Evolutionary conservation across 2,797 vertebrate species (phyloP).

Genomic region (Yasuhikotakia modesta): DNA sequence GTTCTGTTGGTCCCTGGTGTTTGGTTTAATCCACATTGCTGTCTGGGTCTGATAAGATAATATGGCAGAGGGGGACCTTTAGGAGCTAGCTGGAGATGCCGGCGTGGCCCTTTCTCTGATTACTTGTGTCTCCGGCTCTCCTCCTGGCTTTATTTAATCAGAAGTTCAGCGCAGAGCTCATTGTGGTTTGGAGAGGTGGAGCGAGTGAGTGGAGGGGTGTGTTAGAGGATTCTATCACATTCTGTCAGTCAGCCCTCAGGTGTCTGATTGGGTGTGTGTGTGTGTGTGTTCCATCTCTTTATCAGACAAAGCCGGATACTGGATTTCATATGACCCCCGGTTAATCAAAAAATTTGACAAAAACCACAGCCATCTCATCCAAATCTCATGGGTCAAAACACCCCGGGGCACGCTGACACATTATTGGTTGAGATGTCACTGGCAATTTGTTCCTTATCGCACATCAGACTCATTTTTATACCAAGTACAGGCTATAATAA

Average conservation of each 20-base stretch:
- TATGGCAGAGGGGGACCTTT: constrained; percentile 52
- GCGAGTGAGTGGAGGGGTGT: background rate
- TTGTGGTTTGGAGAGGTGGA: constrained; percentile 30
- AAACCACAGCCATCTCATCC: constrained; percentile 11
- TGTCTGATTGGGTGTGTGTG: constrained; percentile 22
- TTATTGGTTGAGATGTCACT: constrained; percentile 27
- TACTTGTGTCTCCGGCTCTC: constrained; percentile 52
- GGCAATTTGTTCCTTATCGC: constrained; percentile 25
- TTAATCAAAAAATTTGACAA: constrained; percentile 32
- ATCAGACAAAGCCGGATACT: constrained; percentile 36
- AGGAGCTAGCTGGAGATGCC: constrained; percentile 52
- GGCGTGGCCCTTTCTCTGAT: constrained; percentile 52
- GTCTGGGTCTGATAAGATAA: constrained; percentile 68
- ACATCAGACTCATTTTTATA: constrained; percentile 6
- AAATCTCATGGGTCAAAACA: constrained; percentile 25
- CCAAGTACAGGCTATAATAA: background rate
- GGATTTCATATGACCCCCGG: constrained; percentile 33
- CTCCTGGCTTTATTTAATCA: constrained; percentile 63
- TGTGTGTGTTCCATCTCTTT: constrained; percentile 24
- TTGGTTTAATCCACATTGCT: constrained; percentile 66
- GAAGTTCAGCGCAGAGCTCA: constrained; percentile 56
- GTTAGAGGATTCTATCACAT: constrained; percentile 14
- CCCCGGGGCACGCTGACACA: background rate
- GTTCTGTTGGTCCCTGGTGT: constrained; percentile 29
- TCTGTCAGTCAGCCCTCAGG: constrained; percentile 44